These are phyloP conservation scores for Paramuricea clavata DNA, from an alignment of 92 coral and sea anemone genomes.

Conservation along the genomic window DNA sequence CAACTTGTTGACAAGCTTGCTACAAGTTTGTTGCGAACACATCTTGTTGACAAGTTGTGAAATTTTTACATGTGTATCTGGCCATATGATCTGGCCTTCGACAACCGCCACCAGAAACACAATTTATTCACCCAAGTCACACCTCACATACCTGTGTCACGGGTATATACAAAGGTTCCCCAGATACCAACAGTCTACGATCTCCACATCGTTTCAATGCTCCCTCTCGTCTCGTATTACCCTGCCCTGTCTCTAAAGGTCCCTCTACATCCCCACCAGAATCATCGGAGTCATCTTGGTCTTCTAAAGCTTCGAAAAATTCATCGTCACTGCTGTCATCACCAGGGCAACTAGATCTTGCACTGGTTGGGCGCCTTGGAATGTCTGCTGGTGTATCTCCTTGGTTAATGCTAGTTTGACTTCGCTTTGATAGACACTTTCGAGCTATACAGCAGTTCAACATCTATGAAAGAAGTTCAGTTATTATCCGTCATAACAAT, in stretches of 20 bases:
- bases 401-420: constrained; percentile 38
- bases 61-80: too few species aligned
- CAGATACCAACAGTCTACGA: constrained; percentile 73
- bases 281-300: constrained; percentile 69
- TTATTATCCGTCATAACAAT: neutral
- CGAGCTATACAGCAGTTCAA: constrained; percentile 96
- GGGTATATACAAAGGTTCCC: constrained; percentile 88
- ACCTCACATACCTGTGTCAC: constrained; percentile 84
- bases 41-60: too few species aligned
- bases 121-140: neutral
- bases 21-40: too few species aligned
- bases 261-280: constrained; percentile 36
- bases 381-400: constrained; percentile 24
- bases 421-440: constrained; percentile 74
- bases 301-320: constrained; percentile 95
- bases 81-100: too few species aligned
- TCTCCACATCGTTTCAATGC: constrained; percentile 88
- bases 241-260: neutral
- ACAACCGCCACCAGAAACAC: too few species aligned
- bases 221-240: constrained; percentile 71
- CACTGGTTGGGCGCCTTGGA: constrained; percentile 32
- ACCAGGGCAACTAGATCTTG: neutral
- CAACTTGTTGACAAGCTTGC: too few species aligned
- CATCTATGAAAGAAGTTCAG: constrained; percentile 72
- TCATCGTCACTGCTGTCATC: constrained; percentile 84